Base-by-base conservation (phyloP, 2,797 vertebrate genomes). In the Acanthurus tractus region DNA sequence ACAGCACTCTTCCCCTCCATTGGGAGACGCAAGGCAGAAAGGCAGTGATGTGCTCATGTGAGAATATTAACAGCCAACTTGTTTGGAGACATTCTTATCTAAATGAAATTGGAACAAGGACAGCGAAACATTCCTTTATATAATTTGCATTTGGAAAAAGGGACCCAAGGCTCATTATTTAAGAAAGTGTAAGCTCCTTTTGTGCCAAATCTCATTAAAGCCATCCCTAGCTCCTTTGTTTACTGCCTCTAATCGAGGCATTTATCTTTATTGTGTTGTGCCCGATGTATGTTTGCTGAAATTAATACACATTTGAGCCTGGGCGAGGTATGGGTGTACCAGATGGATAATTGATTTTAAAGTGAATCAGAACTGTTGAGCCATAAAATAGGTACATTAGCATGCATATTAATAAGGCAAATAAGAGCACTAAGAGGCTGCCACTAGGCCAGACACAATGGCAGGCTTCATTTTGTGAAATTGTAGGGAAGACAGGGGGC, bases 311-410 rank as follows among this genome's bases (percentile, higher is more conserved):
- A 93, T 94, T 94, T 92, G 92, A 92, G 90, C 92, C 80, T 62
- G 83, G 76, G 90, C 90, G 75, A 89, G 88, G 88, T 95, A 93
- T 94, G 95, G 95, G 93, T 96, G 95, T 96, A 95, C 94, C 94
- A 94, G 94, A 95, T 94, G 94, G 91, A 92, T 95, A 95, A 95
- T 95, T 95, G 94, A 95, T 95, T 95, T 95, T 93, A 93, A 94
- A 94, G 93, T 92, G 92, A 94, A 94, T 93, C 92, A 89, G 88
- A 94, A 93, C 89, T 94, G 92, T 93, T 94, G 93, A 94, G 93
- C 92, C 94, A 94, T 94, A 94, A 95, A 95, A 95, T 94, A 93
- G 93, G 93, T 95, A 92, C 93, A 94, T 95, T 95, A 95, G 92
- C 89, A 92, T 95, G 93, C 90, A 94, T 94, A 94, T 95, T 95